A percentile compares a stretch with the other conserved stretches of the same genome.
Evolutionary conservation across 2,888 invertebrate genomes (phyloP).

Genomic region (Conchocele bisecta): DNA sequence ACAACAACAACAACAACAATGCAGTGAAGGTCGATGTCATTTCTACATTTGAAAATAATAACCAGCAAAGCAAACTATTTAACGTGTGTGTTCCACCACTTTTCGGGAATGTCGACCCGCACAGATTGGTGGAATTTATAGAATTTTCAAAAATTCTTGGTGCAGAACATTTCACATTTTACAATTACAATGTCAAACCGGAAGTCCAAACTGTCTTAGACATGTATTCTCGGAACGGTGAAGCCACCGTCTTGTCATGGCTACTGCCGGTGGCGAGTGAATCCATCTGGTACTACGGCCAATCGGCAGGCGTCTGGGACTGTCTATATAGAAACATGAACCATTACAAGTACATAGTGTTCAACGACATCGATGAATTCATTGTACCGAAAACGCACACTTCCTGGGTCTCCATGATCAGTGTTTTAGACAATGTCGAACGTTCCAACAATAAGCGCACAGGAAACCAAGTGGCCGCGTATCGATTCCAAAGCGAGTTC

Average conservation of each 20-base stretch:
- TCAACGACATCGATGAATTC: slow-evolving; percentile 67
- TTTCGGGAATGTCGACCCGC: slow-evolving; percentile 63
- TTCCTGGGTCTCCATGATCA: slow-evolving; percentile 34
- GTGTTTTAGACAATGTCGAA: not conserved
- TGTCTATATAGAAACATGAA: slow-evolving; percentile 65
- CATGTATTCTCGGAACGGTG: slow-evolving; percentile 54
- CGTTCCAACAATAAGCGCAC: slow-evolving; percentile 1
- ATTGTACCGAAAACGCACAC: slow-evolving; percentile 52
- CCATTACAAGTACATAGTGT: slow-evolving; percentile 51
- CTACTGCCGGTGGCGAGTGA: slow-evolving; percentile 52
- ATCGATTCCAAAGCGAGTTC: slow-evolving; percentile 73
- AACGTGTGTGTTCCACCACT: slow-evolving; percentile 74
- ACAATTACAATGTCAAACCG: slow-evolving; percentile 53
- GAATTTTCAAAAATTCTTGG: slow-evolving; percentile 71
- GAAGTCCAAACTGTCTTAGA: slow-evolving; percentile 50
- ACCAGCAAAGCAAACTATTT: slow-evolving; percentile 31
- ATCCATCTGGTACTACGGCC: slow-evolving; percentile 63
- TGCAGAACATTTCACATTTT: slow-evolving; percentile 71
- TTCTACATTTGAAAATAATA: not conserved
- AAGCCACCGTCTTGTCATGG: slow-evolving; percentile 67
- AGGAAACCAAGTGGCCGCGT: slow-evolving; percentile 61
- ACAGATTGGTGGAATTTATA: slow-evolving; percentile 69
- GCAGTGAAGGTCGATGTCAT: not conserved
- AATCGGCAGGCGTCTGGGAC: slow-evolving; percentile 62
- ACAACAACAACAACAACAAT: not conserved